These are phyloP conservation scores for Epiperipatus broadwayi DNA, from an alignment of 2,888 invertebrate species.

Conservation along the genomic window DNA sequence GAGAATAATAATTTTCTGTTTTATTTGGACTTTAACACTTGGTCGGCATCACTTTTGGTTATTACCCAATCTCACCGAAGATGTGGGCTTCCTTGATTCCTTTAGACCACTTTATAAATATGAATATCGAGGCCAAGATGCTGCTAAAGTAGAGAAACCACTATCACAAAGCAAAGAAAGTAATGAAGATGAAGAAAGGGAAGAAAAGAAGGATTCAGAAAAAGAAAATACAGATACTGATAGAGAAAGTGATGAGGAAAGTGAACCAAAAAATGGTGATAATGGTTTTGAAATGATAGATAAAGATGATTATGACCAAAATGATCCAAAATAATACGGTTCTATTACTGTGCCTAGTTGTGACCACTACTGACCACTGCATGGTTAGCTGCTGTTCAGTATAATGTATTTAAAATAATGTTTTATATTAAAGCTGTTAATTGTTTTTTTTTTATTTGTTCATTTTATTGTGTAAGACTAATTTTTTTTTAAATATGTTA, in stretches of 20 bases:
- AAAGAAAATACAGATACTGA: constrained; percentile 7
- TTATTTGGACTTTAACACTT: constrained; percentile 67
- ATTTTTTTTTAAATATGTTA: too few relatives aligned
- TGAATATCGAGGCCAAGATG: constrained; percentile 9
- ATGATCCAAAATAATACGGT: too few relatives aligned
- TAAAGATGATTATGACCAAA: constrained; percentile 8
- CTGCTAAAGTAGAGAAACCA: too few relatives aligned
- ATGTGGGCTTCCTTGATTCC: constrained; percentile 94
- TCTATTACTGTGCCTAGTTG: too few relatives aligned
- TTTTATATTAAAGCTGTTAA: too few relatives aligned
- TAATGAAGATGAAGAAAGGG: neutral
- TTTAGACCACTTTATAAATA: constrained; percentile 83
- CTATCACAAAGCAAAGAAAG: constrained; percentile 3
- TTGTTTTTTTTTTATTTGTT: too few relatives aligned
- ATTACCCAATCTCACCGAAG: constrained; percentile 94
- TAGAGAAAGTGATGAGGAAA: constrained; percentile 8
- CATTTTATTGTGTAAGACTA: too few relatives aligned
- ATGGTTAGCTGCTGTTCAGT: too few relatives aligned
- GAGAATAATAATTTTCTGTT: constrained; percentile 70
- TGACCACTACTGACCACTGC: too few relatives aligned
- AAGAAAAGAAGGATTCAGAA: constrained; percentile 10
- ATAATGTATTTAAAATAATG: too few relatives aligned
- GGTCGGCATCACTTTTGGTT: constrained; percentile 91
- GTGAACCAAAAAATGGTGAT: constrained; percentile 1
- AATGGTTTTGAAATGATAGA: constrained; percentile 13